Base-by-base conservation (phyloP, 2,888 invertebrate genomes). In the Patella ulyssiponensis region DNA sequence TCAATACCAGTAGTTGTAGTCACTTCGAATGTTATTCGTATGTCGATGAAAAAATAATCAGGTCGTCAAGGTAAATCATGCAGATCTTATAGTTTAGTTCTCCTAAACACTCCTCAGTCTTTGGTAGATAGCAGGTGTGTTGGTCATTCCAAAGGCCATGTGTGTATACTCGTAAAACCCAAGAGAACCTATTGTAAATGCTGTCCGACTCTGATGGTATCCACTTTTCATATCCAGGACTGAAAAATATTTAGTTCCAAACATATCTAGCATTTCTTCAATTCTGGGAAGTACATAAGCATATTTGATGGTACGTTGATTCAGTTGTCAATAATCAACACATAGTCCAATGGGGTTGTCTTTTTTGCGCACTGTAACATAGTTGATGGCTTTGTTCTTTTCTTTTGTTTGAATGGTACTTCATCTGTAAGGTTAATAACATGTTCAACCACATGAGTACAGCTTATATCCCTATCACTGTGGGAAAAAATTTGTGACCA, bases 111-210 rank as follows among this genome's bases (percentile, higher is more conserved):
- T n/a, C n/a, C n/a, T n/a, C n/a, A n/a, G n/a, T n/a, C n/a, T n/a
- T n/a, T n/a, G n/a, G n/a, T n/a, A n/a, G n/a, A n/a, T n/a, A n/a
- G n/a, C n/a, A 27, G 1, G 83, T 15, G 73, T 20, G 56, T 82
- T 82, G 1, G 73, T 23, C 2, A 79, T 51, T 0, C 80, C 81
- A 56, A 82, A 80, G 9, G 81, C 71, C 79, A 83, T 75, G 12
- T 58, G 69, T 69, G 79, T 81, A n/a, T 69, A 83, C 69, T 81
- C 80, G n/a, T 56, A 82, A 20, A 80, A 77, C n/a, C 80, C 81
- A 27, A 80, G n/a, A 12, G 79, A 69, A 14, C 80, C 81, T 7
- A 76, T 80, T 2, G 79, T 77, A 72, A 82, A 82, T 1, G 77
- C 80, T 14, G 81, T 78, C 20, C 75, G 23, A 58, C 0, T 17